A percentile compares a stretch with the other conserved stretches of the same genome.
Conservation (phyloP, 2,888 invertebrate species). For the Dicyrtomina minuta region DNA sequence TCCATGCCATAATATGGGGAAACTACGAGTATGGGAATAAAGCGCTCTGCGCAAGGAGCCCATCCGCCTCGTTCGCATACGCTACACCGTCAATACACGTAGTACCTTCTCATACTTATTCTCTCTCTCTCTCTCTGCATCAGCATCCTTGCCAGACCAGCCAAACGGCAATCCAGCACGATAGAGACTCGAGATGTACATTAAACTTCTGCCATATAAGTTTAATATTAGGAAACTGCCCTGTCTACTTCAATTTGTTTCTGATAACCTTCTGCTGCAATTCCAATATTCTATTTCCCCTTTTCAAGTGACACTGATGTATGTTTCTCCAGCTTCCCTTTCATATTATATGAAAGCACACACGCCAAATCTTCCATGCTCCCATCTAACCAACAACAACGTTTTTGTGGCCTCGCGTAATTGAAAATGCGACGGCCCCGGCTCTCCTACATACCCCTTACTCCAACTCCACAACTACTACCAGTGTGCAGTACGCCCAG, state of each 20-base stretch:
- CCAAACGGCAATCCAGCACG: constrained; percentile 20
- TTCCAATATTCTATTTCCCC: constrained; percentile 50
- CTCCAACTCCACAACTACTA: neutral
- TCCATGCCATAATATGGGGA: neutral
- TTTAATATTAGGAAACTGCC: constrained; percentile 45
- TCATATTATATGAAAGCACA: constrained; percentile 44
- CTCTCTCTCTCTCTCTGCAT: constrained; percentile 17
- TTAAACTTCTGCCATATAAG: constrained; percentile 43
- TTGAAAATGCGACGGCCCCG: constrained; percentile 43
- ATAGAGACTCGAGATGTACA: constrained; percentile 31
- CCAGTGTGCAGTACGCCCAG: neutral
- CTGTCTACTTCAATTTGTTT: constrained; percentile 50
- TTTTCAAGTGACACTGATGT: constrained; percentile 49
- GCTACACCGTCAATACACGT: neutral
- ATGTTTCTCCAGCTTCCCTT: constrained; percentile 45
- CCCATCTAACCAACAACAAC: constrained; percentile 44
- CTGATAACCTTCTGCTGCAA: constrained; percentile 49
- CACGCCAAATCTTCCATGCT: constrained; percentile 37
- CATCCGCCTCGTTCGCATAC: neutral
- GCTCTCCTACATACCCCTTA: constrained; percentile 28
- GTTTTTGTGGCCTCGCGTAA: constrained; percentile 48
- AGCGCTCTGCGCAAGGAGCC: constrained; percentile 14
- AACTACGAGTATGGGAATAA: neutral
- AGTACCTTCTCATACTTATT: neutral
- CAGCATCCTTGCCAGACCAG: constrained; percentile 12